These are phyloP conservation scores for Phyllotreta striolata DNA, from an alignment of 2,888 invertebrate genomes.

Conservation along the genomic window DNA sequence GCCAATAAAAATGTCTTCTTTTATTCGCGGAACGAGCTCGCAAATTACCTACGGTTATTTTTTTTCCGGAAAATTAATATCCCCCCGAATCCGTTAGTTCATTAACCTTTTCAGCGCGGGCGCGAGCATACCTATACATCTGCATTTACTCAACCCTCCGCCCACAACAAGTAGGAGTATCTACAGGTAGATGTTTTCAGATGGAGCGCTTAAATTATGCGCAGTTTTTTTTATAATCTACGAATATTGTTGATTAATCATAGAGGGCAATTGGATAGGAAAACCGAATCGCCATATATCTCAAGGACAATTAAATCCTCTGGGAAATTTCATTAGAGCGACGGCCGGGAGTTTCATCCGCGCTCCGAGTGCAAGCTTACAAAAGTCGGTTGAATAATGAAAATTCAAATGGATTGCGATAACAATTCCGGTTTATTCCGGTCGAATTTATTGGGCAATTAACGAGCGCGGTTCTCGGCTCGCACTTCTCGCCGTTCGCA, in stretches of 20 bases:
- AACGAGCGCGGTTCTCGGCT: constrained; percentile 16
- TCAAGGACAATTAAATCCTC: constrained; percentile 31
- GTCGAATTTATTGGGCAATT: constrained; percentile 32
- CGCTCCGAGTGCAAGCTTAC: constrained; percentile 26
- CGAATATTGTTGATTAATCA: too few relatives aligned
- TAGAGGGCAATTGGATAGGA: too few relatives aligned
- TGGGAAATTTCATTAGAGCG: constrained; percentile 31
- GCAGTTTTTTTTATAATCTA: neutral
- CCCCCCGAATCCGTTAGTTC: constrained; percentile 21
- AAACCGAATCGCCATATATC: constrained; percentile 10
- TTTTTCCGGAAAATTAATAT: constrained; percentile 23
- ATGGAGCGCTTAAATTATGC: too few relatives aligned
- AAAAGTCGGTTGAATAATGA: constrained; percentile 32
- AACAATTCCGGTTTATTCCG: constrained; percentile 30
- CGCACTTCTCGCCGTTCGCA: neutral
- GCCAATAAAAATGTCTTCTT: constrained; percentile 21
- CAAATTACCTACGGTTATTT: constrained; percentile 9
- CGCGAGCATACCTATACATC: too few relatives aligned
- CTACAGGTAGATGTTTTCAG: too few relatives aligned
- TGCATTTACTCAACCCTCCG: constrained; percentile 5
- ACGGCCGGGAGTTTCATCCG: constrained; percentile 20
- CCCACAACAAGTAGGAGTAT: neutral
- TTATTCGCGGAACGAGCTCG: constrained; percentile 3
- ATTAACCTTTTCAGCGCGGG: constrained; percentile 15
- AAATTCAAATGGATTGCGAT: constrained; percentile 33